Conservation (phyloP, 2,113 vertebrate genomes). For the Eurystomus gularis region DNA sequence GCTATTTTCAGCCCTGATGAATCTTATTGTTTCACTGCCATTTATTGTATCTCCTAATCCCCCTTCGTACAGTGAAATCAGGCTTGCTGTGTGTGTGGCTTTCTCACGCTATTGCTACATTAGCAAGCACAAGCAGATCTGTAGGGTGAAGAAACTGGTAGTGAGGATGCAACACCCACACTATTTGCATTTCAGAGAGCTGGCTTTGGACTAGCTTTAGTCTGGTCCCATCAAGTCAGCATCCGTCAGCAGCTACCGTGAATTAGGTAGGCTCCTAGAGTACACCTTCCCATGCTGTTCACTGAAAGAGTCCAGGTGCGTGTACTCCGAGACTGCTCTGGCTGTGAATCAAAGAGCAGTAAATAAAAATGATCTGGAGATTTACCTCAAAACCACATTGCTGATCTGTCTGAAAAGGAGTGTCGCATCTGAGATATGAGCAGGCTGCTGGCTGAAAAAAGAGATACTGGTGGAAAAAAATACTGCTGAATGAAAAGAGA, state of each 20-base stretch:
- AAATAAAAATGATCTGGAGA: neutral
- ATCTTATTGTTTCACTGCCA: neutral
- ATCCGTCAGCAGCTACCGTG: neutral
- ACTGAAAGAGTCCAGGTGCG: constrained; percentile 1
- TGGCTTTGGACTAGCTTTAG: neutral
- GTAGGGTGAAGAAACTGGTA: neutral
- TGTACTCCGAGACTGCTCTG: neutral
- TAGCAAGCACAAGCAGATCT: neutral
- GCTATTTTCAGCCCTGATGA: neutral
- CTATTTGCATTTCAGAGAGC: constrained; percentile 18
- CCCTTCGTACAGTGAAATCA: neutral
- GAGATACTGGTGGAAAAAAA: neutral
- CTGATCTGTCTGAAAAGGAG: neutral
- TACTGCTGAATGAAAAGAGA: neutral
- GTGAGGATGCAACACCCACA: neutral
- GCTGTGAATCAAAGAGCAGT: neutral
- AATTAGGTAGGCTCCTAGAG: neutral
- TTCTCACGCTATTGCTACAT: neutral
- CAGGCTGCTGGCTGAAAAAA: neutral
- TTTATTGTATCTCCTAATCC: neutral
- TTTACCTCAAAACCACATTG: constrained; percentile 1
- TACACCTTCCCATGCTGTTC: neutral
- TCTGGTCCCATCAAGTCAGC: neutral
- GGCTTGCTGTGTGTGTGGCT: neutral
- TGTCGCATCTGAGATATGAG: neutral